Evolutionary conservation across 2,797 vertebrate genomes (phyloP), one percentile per base, ranked within the genome.

Genomic region (Scarus forsteni): DNA sequence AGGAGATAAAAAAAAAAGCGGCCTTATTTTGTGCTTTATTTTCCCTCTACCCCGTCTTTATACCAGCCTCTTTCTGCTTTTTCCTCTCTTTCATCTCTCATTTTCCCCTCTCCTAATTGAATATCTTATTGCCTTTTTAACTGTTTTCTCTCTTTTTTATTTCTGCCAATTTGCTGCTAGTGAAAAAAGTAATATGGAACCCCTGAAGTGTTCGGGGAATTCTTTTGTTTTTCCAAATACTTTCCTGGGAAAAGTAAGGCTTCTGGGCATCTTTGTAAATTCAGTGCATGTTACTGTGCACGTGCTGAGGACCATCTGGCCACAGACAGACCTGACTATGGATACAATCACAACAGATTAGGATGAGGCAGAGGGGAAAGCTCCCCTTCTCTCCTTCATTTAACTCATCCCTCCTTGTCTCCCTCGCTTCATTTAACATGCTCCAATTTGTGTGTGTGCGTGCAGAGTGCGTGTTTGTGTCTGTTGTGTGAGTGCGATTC

Each of bases 341-440:
- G 86, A 80, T 84, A 88, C 85, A 79, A 89, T 91, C 87, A 80
- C 80, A 88, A 76, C 86, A 89, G 86, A 92, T 92, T 90, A 93
- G 85, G 83, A 86, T 89, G 87, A 88, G 89, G 81, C 85, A 82
- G 75, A 88, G 75, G 80, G 87, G 78, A 92, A 91, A 87, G 80
- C 81, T 84, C 62, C 70, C 91, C 81, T 91, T 89, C 89, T 92
- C 83, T 89, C 83, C 87, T 90, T 92, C 90, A 91, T 92, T 92
- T 90, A 92, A 92, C 87, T 88, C 71, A 8, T 86, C 86, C 79
- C 80, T 89, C 66, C 88, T 87, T 50, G 85, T 85, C 89, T 90
- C 84, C 60, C 51, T 88, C 74, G 85, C 89, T 91, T 91, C 88
- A 90, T 88, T 91, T 89, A 91, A 88, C 81, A 70, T 83, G 86